phyloP scores from a whole-genome alignment of 2,797 vertebrate species.

The Karalla daura region DNA sequence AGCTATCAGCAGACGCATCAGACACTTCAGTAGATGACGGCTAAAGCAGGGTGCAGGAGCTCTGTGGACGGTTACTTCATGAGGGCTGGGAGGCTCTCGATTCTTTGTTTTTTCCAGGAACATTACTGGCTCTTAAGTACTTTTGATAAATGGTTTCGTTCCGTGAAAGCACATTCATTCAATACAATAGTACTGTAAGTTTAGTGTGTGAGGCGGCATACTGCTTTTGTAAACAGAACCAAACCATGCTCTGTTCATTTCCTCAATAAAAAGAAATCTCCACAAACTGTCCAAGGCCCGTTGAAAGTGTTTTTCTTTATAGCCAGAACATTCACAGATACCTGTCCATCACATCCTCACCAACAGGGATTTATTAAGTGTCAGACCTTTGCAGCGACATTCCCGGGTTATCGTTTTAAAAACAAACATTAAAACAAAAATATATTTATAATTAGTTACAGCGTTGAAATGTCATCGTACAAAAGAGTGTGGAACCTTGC shows the following conservation, averaged over 20 bases:
- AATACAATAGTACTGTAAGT: conserved; percentile 57
- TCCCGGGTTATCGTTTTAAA: conserved; percentile 75
- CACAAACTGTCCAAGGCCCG: conserved; percentile 33
- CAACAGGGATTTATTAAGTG: conserved; percentile 78
- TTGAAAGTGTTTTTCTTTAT: conserved; percentile 1
- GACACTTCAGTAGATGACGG: conserved; percentile 32
- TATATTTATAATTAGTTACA: conserved; percentile 83
- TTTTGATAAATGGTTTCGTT: conserved; percentile 69
- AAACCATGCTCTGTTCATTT: conserved; percentile 63
- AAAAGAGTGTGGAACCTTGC: conserved; percentile 78
- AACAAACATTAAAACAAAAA: conserved; percentile 82
- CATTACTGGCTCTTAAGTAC: conserved; percentile 51
- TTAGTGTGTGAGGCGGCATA: conserved; percentile 61
- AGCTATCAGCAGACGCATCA: conserved; percentile 37
- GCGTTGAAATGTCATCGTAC: conserved; percentile 81
- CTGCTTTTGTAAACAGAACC: conserved; percentile 71
- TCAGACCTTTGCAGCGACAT: conserved; percentile 70
- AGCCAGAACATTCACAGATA: conserved; percentile 7
- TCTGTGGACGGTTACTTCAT: conserved; percentile 39
- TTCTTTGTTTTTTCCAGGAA: conserved; percentile 36
- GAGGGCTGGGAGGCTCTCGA: conserved; percentile 57
- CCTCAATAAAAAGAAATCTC: conserved; percentile 73
- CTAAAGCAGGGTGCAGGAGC: conserved; percentile 29
- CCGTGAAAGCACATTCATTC: conserved; percentile 73
- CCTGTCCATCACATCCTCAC: conserved; percentile 47